Percentiles rank a stretch among this genome's conserved stretches.
These are phyloP conservation scores for Neosilurus hyrtlii DNA, from an alignment of 2,797 vertebrate species.

Conservation along the genomic window DNA sequence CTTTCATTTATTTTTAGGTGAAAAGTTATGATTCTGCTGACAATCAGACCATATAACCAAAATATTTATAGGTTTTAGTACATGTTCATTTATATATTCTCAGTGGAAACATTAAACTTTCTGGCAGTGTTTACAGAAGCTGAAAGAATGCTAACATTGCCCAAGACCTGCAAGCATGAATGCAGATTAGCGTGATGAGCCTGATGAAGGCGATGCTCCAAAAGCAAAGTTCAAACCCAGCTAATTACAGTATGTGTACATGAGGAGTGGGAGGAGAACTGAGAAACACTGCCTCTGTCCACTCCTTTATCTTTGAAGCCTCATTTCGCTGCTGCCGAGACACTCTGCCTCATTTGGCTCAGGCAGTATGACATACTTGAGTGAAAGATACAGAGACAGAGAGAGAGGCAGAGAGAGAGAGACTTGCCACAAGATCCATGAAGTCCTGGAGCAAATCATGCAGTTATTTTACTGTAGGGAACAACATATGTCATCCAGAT, in stretches of 20 bases:
- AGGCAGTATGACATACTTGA: conserved; percentile 20
- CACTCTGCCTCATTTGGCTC: background rate
- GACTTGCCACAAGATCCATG: background rate
- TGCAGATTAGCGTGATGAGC: background rate
- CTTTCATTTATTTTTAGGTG: background rate
- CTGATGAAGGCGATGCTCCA: conserved; percentile 1
- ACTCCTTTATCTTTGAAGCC: conserved; percentile 3
- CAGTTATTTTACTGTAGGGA: conserved; percentile 7
- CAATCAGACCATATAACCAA: background rate
- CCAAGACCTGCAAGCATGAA: background rate
- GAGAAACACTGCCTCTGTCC: background rate
- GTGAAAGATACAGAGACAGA: too few species aligned
- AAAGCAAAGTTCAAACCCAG: conserved; percentile 4
- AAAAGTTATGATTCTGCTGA: background rate
- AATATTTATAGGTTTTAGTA: background rate
- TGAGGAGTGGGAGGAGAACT: background rate
- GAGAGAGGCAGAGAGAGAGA: background rate
- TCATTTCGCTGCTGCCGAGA: conserved; percentile 15
- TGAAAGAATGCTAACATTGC: background rate
- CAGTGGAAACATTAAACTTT: background rate
- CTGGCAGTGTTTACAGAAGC: background rate
- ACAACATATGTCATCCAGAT: conserved; percentile 27
- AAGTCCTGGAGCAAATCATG: background rate
- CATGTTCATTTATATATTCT: background rate
- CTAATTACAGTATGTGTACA: background rate